Base-by-base conservation (phyloP, 1,140 invertebrate genomes). In the Littorina saxatilis region DNA sequence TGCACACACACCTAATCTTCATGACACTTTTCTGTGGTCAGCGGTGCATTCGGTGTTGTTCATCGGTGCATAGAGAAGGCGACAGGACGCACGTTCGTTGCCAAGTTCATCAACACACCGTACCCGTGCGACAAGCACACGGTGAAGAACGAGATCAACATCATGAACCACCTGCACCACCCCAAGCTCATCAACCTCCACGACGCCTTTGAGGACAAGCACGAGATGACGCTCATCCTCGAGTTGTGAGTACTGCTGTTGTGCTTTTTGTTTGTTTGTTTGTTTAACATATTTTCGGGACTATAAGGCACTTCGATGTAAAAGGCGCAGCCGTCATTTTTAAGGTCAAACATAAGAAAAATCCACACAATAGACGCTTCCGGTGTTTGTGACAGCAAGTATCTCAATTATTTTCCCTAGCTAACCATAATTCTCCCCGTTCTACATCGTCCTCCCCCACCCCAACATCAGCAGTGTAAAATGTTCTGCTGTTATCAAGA, bases 81-180 rank as follows among this genome's bases (percentile, higher is more conserved):
- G 39, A 99, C 98, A 68, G 98, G 98, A 23, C 97, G 98, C 89
- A 97, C 97, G 70, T 99, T 99, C 92, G 99, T 99, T 0, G 99
- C 98, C 58, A 99, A 99, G 93, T 99, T 99, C 92, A 99, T 99
- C 88, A 98, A 98, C 4, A 98, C 98, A 23, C 96, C 97, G 0
- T 97, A 98, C 89, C 95, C 96, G 23, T 96, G 97, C 94, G 99
- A 99, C 92, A 99, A 99, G 90, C 96, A 98, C 89, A 94, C 99
- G 0, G 99, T 99, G 78, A 95, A 97, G 83, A 98, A 99, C 88
- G 99, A 99, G 94, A 99, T 99, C 84, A 98, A 99, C 90, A 98
- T 99, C 70, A 99, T 99, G 98, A 99, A 99, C 92, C 97, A 99
- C 88, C 93, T 99, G 1, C 98, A 99, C 93, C 99, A 99, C 94